Evolutionary conservation across 2,888 invertebrate genomes (phyloP).

Genomic region (Clunio marinus): DNA sequence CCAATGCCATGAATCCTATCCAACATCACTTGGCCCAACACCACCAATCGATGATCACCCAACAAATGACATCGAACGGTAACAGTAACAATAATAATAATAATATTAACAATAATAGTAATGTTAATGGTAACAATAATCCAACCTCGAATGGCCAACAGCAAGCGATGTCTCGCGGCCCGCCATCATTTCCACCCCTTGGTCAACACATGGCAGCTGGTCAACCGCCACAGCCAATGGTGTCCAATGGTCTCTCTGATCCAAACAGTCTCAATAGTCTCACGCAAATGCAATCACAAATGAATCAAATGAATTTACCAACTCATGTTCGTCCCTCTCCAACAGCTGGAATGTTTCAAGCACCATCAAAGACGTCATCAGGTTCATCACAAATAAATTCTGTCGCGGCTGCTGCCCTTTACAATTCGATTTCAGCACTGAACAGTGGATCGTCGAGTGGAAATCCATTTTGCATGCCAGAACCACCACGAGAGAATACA

Average conservation of each 20-base stretch:
- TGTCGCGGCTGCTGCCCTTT: constrained; percentile 59
- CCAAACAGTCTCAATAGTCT: constrained; percentile 46
- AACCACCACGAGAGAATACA: constrained; percentile 58
- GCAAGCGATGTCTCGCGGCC: constrained; percentile 54
- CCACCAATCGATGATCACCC: constrained; percentile 22
- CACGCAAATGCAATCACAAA: constrained; percentile 41
- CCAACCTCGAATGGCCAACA: constrained; percentile 40
- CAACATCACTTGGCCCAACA: constrained; percentile 17
- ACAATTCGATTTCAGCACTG: constrained; percentile 60
- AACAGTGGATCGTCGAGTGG: constrained; percentile 43
- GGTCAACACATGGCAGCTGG: constrained; percentile 52
- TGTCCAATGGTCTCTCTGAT: constrained; percentile 41
- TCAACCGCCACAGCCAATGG: constrained; percentile 42
- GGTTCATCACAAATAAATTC: constrained; percentile 50
- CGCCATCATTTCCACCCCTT: constrained; percentile 55
- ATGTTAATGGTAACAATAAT: constrained; percentile 41
- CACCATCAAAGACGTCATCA: constrained; percentile 68
- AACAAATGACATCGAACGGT: constrained; percentile 25
- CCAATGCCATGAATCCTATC: constrained; percentile 22
- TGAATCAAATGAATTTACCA: constrained; percentile 57
- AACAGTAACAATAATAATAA: constrained; percentile 42
- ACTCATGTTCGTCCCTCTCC: constrained; percentile 67
- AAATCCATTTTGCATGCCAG: constrained; percentile 59
- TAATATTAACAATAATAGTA: constrained; percentile 41
- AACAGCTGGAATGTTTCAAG: constrained; percentile 71